Conservation (phyloP, 2,888 invertebrate genomes). For the Drosophila longiperda region DNA sequence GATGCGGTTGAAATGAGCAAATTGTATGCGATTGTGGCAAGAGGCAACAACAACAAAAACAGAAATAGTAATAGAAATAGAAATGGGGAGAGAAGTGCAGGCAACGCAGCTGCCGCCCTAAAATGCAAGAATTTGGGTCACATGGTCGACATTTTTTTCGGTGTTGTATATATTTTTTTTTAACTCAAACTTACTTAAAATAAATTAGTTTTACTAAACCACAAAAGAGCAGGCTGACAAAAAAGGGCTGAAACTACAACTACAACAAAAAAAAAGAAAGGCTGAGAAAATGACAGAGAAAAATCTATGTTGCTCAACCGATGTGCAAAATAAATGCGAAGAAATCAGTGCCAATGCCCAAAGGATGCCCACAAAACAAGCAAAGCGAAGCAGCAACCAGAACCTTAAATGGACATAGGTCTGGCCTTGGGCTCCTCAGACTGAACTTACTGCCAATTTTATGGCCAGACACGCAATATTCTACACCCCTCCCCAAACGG, state of each 20-base stretch:
- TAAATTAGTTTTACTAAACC: conserved; percentile 77
- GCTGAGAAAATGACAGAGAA: background rate
- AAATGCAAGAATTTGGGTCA: conserved; percentile 70
- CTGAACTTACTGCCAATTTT: conserved; percentile 60
- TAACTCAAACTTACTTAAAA: conserved; percentile 69
- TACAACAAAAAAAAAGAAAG: background rate
- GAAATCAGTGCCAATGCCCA: conserved; percentile 79
- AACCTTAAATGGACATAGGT: conserved; percentile 63
- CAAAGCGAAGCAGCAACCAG: conserved; percentile 29
- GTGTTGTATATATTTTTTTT: conserved; percentile 35
- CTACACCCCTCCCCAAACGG: conserved; percentile 23
- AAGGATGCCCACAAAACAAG: conserved; percentile 65
- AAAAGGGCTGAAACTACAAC: no score
- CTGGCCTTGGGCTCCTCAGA: conserved; percentile 50
- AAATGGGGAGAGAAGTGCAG: conserved; percentile 27
- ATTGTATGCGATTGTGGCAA: conserved; percentile 78
- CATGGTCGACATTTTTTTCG: conserved; percentile 60
- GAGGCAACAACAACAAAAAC: conserved; percentile 19
- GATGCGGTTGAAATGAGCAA: conserved; percentile 76
- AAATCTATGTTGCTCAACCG: conserved; percentile 23
- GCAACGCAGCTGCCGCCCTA: conserved; percentile 41
- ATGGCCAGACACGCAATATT: conserved; percentile 79
- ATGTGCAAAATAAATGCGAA: conserved; percentile 73
- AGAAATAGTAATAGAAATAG: conserved; percentile 14
- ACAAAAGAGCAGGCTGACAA: conserved; percentile 50